Percentiles rank a stretch among this genome's conserved stretches.
Evolutionary conservation across 2,888 invertebrate genomes (phyloP).

Genomic region (Trimorus sp.): DNA sequence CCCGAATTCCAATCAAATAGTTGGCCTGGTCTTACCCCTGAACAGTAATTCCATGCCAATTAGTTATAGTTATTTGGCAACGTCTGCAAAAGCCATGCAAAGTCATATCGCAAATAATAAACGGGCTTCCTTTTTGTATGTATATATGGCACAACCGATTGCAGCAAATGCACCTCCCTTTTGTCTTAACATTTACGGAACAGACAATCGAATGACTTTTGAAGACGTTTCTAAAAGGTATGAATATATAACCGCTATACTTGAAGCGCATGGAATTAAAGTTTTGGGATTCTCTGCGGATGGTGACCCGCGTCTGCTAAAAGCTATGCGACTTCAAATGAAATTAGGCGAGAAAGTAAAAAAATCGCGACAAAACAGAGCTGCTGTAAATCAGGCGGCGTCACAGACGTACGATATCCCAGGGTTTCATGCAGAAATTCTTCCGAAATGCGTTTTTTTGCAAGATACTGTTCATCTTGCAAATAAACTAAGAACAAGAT

Average conservation of each 20-base stretch:
- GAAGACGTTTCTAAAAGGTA: constrained; percentile 65
- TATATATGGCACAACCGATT: constrained; percentile 54
- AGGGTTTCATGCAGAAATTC: not conserved
- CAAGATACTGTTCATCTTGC: constrained; percentile 70
- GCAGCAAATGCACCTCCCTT: constrained; percentile 63
- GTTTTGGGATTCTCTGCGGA: constrained; percentile 69
- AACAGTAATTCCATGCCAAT: constrained; percentile 63
- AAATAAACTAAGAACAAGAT: constrained; percentile 68
- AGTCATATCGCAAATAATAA: constrained; percentile 51
- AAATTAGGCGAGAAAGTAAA: constrained; percentile 38
- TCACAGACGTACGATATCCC: not conserved
- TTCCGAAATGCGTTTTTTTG: constrained; percentile 41
- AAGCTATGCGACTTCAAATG: constrained; percentile 67
- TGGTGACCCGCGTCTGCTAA: constrained; percentile 70
- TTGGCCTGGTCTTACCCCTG: constrained; percentile 69
- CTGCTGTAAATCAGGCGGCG: constrained; percentile 8
- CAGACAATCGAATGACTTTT: constrained; percentile 69
- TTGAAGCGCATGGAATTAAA: constrained; percentile 59
- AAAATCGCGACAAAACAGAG: no score
- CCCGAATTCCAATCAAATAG: constrained; percentile 62
- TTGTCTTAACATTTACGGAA: constrained; percentile 68
- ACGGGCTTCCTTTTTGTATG: constrained; percentile 49
- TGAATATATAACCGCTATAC: constrained; percentile 30
- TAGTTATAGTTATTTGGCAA: constrained; percentile 55
- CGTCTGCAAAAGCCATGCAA: constrained; percentile 61